Base-by-base conservation (phyloP, 1,140 invertebrate genomes). In the Anagrus nilaparvatae region DNA sequence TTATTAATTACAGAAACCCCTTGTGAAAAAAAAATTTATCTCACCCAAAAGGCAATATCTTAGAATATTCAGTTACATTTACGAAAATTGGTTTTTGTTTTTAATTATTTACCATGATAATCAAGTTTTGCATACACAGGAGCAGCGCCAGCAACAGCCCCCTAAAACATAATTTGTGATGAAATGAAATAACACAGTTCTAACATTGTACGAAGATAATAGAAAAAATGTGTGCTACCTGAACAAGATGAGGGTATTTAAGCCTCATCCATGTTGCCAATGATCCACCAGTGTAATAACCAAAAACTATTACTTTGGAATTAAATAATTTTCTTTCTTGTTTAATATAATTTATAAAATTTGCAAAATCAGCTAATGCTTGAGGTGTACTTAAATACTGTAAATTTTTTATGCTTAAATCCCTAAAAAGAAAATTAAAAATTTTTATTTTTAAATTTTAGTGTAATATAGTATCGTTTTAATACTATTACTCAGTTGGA, bases 251-350 rank as follows among this genome's bases (percentile, higher is more conserved):
- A 10, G 87, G 86, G 55, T 88, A 88, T 36, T 80, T 74, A 7
- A 79, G 55, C 50, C 80, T 63, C 50, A 79, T 72, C 84, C 84
- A 88, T 4, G 80, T 78, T 9, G 82, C 79, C 59, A 89, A 69
- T 16, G 70, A 76, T 40, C 82, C 85, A 10, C 82, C 72, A 58
- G 88, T 88, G 8, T 81, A 85, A 17, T 82, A 82, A 31, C 86
- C 85, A 50, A 85, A 78, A 14, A 81, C 71, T 36, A 88, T 73
- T 36, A 76, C 63, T 23, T 54, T 63, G 2, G 58, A 58, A 13
- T 68, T 55, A 14, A 45, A 49, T 31, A 71, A 52, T 10, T 57
- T 55, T 14, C 42, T 41, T 48, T 59, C 55, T 10, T 63, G 50
- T 45, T 77, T 80, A 4, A 75, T 61, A 18, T 58, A 63, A 28